Conservation (phyloP, 2,113 vertebrate genomes). For the Varanus salvator region DNA sequence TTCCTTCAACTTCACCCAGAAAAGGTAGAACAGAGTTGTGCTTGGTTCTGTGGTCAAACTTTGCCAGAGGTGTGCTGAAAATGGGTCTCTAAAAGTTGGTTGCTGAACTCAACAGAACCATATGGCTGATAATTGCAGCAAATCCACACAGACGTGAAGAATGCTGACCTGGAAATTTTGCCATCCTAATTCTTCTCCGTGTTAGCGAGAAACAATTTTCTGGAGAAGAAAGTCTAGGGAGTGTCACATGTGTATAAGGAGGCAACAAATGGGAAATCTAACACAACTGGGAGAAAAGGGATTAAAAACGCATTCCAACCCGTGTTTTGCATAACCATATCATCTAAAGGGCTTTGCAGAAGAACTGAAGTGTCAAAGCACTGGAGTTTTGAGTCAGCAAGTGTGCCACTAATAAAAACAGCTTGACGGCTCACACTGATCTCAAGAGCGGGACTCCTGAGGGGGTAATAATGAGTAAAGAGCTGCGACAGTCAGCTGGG, state of each 20-base stretch:
- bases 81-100: neutral
- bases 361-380: slow-evolving; percentile 31
- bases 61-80: neutral
- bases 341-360: slow-evolving; percentile 47
- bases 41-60: neutral
- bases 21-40: neutral
- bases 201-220: neutral
- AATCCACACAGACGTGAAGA: accelerated
- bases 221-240: neutral
- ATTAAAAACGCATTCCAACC: slow-evolving; percentile 48
- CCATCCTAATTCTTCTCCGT: neutral
- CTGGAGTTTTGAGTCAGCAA: slow-evolving; percentile 30
- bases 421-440: neutral
- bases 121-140: neutral
- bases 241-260: neutral
- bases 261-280: neutral
- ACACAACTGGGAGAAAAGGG: neutral
- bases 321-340: slow-evolving; percentile 61
- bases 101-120: neutral
- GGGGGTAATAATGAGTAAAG: slow-evolving; percentile 26
- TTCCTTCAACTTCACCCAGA: neutral
- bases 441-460: slow-evolving; percentile 14
- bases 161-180: accelerated
- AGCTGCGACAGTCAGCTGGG: slow-evolving; percentile 9
- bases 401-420: slow-evolving; percentile 17